These are phyloP conservation scores for Elanus axillaris DNA, from an alignment of 2,113 vertebrate species.

Conservation along the genomic window DNA sequence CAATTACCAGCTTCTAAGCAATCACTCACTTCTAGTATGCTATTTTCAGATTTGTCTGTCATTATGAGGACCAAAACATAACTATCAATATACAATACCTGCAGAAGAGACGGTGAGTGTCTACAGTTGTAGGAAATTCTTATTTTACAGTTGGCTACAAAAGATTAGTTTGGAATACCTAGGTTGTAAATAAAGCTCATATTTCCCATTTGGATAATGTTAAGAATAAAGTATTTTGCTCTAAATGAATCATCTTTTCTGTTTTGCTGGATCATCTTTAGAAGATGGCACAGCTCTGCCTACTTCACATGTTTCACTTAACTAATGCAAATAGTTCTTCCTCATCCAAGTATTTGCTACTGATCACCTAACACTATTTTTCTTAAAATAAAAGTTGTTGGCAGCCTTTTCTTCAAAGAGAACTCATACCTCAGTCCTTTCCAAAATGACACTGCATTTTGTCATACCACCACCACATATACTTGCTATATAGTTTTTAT, in stretches of 20 bases:
- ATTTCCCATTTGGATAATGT: background rate
- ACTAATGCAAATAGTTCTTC: background rate
- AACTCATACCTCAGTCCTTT: background rate
- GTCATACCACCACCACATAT: background rate
- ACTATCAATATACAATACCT: background rate
- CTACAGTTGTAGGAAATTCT: background rate
- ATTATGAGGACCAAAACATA: background rate
- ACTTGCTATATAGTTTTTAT: background rate
- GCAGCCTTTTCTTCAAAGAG: background rate
- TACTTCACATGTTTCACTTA: background rate
- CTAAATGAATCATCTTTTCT: background rate
- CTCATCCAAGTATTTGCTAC: background rate
- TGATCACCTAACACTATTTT: background rate
- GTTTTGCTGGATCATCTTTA: background rate
- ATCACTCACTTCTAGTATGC: background rate
- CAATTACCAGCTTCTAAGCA: background rate
- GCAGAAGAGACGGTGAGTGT: background rate
- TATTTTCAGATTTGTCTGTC: background rate
- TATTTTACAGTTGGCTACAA: background rate
- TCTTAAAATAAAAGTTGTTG: background rate
- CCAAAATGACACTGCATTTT: background rate
- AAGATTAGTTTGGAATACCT: background rate
- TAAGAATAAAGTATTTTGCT: background rate
- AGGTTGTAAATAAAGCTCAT: background rate
- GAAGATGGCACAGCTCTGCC: background rate